phyloP scores from a whole-genome alignment of 2,888 invertebrate genomes.

The Tiliacea citrago region DNA sequence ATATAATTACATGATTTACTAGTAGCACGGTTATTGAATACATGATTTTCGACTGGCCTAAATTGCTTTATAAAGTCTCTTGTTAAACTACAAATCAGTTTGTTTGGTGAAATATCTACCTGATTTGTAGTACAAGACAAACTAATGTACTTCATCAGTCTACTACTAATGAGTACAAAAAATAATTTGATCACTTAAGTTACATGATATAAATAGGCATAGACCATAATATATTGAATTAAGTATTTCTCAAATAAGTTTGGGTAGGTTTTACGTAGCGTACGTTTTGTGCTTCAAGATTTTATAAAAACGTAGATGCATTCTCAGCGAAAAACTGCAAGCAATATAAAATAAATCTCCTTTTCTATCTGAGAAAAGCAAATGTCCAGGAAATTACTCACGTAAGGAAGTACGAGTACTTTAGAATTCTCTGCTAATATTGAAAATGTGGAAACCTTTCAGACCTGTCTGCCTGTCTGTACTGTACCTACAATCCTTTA shows the following conservation, averaged over 20 bases:
- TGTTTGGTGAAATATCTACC: background rate
- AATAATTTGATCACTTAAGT: background rate
- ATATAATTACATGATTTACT: constrained; percentile 28
- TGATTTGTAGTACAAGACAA: background rate
- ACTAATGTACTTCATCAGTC: background rate
- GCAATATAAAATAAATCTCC: constrained; percentile 54
- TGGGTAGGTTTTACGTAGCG: background rate
- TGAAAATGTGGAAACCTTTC: constrained; percentile 48
- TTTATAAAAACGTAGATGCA: constrained; percentile 13
- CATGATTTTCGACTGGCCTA: background rate
- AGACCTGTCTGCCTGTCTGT: constrained; percentile 13
- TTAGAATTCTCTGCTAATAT: constrained; percentile 58
- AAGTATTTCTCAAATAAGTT: background rate
- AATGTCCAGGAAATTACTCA: constrained; percentile 63
- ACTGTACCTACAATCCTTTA: background rate
- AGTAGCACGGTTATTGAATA: constrained; percentile 21
- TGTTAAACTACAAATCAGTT: background rate
- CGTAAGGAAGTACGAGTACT: constrained; percentile 49
- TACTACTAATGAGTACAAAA: too few species aligned
- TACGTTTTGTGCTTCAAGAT: background rate
- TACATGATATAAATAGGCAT: background rate
- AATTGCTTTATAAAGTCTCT: background rate
- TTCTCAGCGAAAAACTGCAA: constrained; percentile 32
- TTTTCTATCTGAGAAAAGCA: constrained; percentile 45
- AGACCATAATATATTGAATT: too few species aligned